Evolutionary conservation across 2,888 invertebrate species (phyloP).

Genomic region (Octodonta nipae): DNA sequence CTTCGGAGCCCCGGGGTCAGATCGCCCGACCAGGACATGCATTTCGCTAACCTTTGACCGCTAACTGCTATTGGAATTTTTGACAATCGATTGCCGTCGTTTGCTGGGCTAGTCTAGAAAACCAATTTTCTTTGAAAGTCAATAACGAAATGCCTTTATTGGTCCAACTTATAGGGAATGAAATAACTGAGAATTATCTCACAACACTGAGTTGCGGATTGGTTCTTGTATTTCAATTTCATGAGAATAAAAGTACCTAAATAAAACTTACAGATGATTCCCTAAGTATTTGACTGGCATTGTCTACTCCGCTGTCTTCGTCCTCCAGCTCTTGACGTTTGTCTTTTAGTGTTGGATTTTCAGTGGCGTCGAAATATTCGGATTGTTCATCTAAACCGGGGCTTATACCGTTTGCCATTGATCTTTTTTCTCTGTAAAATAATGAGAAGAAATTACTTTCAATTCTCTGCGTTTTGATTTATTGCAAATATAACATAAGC

Average conservation of each 20-base stretch:
- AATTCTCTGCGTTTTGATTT: no score
- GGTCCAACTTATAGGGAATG: no score
- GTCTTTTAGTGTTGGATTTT: constrained; percentile 39
- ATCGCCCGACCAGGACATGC: constrained; percentile 55
- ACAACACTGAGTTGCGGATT: no score
- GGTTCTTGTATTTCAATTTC: no score
- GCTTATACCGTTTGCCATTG: constrained; percentile 38
- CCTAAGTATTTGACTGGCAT: constrained; percentile 33
- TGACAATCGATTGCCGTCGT: constrained; percentile 39
- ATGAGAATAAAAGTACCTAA: no score
- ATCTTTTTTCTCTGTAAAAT: constrained; percentile 24
- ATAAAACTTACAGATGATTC: constrained; percentile 34
- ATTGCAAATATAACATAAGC: no score
- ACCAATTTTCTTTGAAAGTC: no score
- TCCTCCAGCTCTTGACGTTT: constrained; percentile 33
- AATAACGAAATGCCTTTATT: no score
- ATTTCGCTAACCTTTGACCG: constrained; percentile 48
- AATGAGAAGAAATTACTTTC: background rate
- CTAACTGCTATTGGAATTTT: constrained; percentile 54
- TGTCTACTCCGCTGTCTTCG: constrained; percentile 35
- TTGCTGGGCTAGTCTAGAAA: constrained; percentile 31
- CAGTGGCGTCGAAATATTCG: constrained; percentile 69
- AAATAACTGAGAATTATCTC: no score
- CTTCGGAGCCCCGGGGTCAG: constrained; percentile 58
- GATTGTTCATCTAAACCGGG: constrained; percentile 60